Evolutionary conservation across 2,888 invertebrate genomes (phyloP), one percentile per base, ranked within the genome.

Genomic region (Phymatocera aterrima): DNA sequence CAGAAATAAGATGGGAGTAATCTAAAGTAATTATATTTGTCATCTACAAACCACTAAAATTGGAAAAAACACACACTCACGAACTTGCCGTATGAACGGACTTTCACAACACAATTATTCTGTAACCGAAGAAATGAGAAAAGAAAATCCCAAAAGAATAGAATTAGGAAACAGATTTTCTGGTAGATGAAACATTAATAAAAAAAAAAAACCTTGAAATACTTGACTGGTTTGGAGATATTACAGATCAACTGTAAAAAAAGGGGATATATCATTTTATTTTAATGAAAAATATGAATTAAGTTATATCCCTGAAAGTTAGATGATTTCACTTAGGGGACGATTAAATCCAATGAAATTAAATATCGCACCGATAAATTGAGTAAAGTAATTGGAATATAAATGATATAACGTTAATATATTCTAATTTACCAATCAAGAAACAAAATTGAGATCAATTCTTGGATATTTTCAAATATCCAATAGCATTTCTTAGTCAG

Each of bases 21-120:
- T 72, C 72, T 72, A 51, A 72, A 48, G 48, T 34, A 72, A 72
- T 72, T 72, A 34, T 72, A 72, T 72, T 72, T 72, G 34, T 72
- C 48, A 72, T 51, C 48, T 72, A 72, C 72, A 51, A 72, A 72
- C 72, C 72, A 72, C 51, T 34, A 51, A 72, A 72, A 72, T 72
- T 31, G 51, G 18, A 72, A 72, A n/a, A n/a, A 72, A 72, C 51
- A 72, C 46, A 48, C 72, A 48, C 72, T 72, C 51, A 48, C 51
- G 34, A 48, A 72, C 51, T 51, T 72, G 72, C 51, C 51, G 34
- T 48, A 72, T 72, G 34, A 51, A 31, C 72, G 34, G 31, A 68
- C 51, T 18, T 31, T 72, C 51, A 72, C 51, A 51, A 72, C 48
- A 72, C 51, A 72, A 51, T 51, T 72, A 51, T 72, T 31, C n/a